Evolutionary conservation across 2,888 invertebrate species (phyloP), one percentile per base, ranked within the genome.

Genomic region (Eilema sororculum): DNA sequence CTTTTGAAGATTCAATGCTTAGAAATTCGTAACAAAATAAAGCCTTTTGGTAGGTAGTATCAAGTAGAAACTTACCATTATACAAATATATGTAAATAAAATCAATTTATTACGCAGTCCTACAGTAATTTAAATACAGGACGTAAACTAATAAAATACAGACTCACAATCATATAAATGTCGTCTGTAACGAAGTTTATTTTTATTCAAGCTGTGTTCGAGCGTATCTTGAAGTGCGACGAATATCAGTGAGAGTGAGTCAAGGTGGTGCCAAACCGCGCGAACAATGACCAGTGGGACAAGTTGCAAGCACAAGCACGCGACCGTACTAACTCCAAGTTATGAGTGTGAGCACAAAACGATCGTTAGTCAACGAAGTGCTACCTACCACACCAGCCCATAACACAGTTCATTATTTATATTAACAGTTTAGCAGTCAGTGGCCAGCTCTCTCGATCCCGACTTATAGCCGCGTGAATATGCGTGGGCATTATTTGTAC

Each of bases 391-490:
- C 88, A 86, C 85, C 87, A 86, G 90, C 85, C 89, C 91, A 92
- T 94, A 93, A 94, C 91, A 87, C 94, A 95, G 95, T 94, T 94
- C 95, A 95, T 95, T 95, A 95, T 95, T 95, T 94, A 95, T 93
- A 93, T 94, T 95, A 95, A 95, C 95, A 95, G 95, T 94, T 95
- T 94, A 95, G 95, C 95, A 94, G 94, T 90, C 93, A 91, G 90
- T 92, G 93, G 90, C 89, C 91, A 89, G 87, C 86, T 80, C 87
- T 84, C 88, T 87, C 90, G 90, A 91, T 90, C 91, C 91, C 88
- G 91, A 93, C 91, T 93, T 95, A 94, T 94, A 84, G 91, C 90
- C 85, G 94, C 91, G 95, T 94, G 93, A 95, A 95, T 95, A 90
- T 90, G 95, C 95, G 95, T 95, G 95, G 95, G 95, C 89, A 93